These are phyloP conservation scores for Dilophus febrilis DNA, from an alignment of 2,888 invertebrate species.

Conservation along the genomic window DNA sequence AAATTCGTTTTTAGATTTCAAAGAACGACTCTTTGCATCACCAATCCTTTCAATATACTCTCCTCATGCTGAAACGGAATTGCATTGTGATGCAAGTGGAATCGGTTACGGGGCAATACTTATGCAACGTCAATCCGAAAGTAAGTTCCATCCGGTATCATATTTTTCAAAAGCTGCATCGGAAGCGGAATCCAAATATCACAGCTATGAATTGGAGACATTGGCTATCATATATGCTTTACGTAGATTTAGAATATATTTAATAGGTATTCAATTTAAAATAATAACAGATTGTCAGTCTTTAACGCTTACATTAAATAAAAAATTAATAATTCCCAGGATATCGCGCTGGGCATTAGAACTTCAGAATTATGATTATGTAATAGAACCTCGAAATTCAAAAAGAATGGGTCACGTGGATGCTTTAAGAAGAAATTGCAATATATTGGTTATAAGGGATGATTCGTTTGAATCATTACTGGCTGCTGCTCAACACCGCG, in stretches of 20 bases:
- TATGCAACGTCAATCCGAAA: constrained; percentile 11
- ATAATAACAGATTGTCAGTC: constrained; percentile 17
- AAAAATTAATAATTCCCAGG: constrained; percentile 13
- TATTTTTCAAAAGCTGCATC: constrained; percentile 17
- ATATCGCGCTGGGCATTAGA: constrained; percentile 12
- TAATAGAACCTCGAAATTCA: constrained; percentile 11
- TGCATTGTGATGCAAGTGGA: constrained; percentile 17
- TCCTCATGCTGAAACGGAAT: constrained; percentile 14
- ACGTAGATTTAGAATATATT: constrained; percentile 12
- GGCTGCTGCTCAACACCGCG: too few species aligned
- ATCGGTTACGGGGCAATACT: constrained; percentile 15
- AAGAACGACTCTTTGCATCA: constrained; percentile 8
- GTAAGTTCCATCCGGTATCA: constrained; percentile 15
- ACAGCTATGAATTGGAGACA: too few species aligned
- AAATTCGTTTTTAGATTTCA: constrained; percentile 13
- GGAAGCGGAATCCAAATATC: constrained; percentile 13
- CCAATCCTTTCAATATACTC: constrained; percentile 13
- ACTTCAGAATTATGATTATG: constrained; percentile 11
- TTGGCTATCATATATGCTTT: constrained; percentile 16
- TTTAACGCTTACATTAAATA: too few species aligned
- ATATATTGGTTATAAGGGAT: too few species aligned
- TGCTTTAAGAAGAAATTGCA: too few species aligned
- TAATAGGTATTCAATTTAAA: constrained; percentile 14
- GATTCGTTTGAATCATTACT: too few species aligned
- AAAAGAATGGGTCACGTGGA: neutral